Conservation (phyloP, 1,140 invertebrate genomes). For the Mesaphorura yosii region DNA sequence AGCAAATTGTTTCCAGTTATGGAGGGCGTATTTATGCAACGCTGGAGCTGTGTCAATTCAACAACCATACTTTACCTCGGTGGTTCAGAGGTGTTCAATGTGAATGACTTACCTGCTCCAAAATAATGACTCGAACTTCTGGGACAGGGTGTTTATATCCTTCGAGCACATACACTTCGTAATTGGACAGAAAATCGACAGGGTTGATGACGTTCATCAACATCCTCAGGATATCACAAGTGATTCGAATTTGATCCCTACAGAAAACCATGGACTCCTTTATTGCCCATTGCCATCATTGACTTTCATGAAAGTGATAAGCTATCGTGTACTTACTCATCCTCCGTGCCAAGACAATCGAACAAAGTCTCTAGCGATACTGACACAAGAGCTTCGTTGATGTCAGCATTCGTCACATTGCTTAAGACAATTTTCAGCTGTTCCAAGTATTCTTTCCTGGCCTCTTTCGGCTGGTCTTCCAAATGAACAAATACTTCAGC, state of each 20-base stretch:
- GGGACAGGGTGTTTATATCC: slow-evolving; percentile 24
- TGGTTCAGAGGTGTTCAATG: neutral
- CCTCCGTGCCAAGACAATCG: slow-evolving; percentile 20
- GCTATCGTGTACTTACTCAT: slow-evolving; percentile 8
- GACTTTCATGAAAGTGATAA: neutral
- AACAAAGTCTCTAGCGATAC: slow-evolving; percentile 21
- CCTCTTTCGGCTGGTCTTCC: too few species aligned
- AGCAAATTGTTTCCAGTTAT: neutral
- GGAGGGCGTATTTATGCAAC: slow-evolving; percentile 6
- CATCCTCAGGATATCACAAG: slow-evolving; percentile 26
- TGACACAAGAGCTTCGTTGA: slow-evolving; percentile 9
- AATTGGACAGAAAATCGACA: slow-evolving; percentile 16
- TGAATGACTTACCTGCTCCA: slow-evolving; percentile 18
- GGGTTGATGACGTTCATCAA: slow-evolving; percentile 26
- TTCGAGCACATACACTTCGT: slow-evolving; percentile 20
- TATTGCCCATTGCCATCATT: neutral
- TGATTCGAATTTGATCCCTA: slow-evolving; percentile 21
- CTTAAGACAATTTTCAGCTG: slow-evolving; percentile 21
- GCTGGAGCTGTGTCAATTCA: slow-evolving; percentile 4
- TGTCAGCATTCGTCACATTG: slow-evolving; percentile 9
- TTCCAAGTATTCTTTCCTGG: slow-evolving; percentile 12
- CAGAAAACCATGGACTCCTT: neutral
- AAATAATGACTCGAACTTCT: slow-evolving; percentile 22
- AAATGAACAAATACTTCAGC: too few species aligned
- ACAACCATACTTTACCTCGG: neutral